Base-by-base conservation (phyloP, 2,888 invertebrate species). In the Drosophila picticornis region DNA sequence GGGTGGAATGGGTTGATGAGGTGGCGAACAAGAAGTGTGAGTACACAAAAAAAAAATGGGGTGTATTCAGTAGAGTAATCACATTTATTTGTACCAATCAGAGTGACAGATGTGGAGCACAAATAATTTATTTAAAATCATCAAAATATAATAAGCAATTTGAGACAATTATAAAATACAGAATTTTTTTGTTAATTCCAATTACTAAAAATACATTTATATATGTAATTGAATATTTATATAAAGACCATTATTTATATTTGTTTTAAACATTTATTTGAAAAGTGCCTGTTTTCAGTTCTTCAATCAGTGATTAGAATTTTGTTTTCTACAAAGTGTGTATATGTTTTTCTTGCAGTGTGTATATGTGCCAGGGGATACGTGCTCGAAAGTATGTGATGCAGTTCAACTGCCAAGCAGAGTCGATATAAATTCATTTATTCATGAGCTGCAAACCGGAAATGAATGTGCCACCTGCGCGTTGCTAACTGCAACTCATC, bases 361-460 rank as follows among this genome's bases (percentile, higher is more conserved):
- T 29, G n/a, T 31, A 34, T 25, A 52, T 68, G 56, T 71, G 73
- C 19, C 43, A 13, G 78, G 50, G 67, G 76, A 80, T 84, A 70
- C 77, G 66, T 32, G 36, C 25, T 40, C 52, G 32, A 77, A 80
- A 85, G 70, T 81, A 83, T 76, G 81, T 76, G 68, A 56, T 77
- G 81, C 86, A 80, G 81, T 85, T 86, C 76, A 88, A 80, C 78
- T 77, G 85, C 75, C 77, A 77, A 67, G 72, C 67, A 67, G 71
- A 88, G 71, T 88, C 88, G 86, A 90, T 87, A 90, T 90, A 87
- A 87, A 90, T 87, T 85, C 88, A 87, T 87, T 90, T 87, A 87
- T 87, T 87, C 87, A 87, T 87, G 88, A 88, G 87, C 75, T 83
- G 67, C 53, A 83, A 81, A 69, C 83, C 83, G 88, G 87, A 87